phyloP scores from a whole-genome alignment of 1,140 invertebrate species.

The Latrodectus geometricus region DNA sequence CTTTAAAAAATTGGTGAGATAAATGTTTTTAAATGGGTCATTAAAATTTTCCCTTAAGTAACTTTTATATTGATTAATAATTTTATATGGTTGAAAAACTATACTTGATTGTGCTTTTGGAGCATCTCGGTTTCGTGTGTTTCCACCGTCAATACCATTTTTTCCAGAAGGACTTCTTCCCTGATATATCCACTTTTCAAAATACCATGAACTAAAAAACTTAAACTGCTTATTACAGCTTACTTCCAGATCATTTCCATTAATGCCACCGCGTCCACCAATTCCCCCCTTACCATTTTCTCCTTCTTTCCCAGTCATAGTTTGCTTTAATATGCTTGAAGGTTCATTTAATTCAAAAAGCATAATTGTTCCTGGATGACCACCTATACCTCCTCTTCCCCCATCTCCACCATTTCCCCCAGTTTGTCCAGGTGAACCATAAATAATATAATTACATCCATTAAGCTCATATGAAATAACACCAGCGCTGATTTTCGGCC shows the following conservation, averaged over 20 bases:
- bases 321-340: not conserved
- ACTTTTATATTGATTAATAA: conserved; percentile 6
- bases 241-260: conserved; percentile 9
- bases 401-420: conserved; percentile 31
- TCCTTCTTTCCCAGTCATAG: not conserved
- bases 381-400: not conserved
- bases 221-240: not conserved
- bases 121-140: not conserved
- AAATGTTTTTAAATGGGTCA: not conserved
- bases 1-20: not conserved
- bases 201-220: not conserved
- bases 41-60: not conserved
- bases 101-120: not conserved
- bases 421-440: not conserved
- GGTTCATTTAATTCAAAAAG: not conserved
- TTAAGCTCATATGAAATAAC: not conserved
- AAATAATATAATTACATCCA: not conserved
- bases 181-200: not conserved
- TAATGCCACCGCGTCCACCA: not conserved
- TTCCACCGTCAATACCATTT: not conserved
- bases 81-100: not conserved
- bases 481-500: too few relatives aligned
- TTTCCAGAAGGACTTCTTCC: not conserved
- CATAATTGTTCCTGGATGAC: not conserved
- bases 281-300: not conserved